These are phyloP conservation scores for Chauna torquata DNA, from an alignment of 2,113 vertebrate genomes.

Conservation along the genomic window DNA sequence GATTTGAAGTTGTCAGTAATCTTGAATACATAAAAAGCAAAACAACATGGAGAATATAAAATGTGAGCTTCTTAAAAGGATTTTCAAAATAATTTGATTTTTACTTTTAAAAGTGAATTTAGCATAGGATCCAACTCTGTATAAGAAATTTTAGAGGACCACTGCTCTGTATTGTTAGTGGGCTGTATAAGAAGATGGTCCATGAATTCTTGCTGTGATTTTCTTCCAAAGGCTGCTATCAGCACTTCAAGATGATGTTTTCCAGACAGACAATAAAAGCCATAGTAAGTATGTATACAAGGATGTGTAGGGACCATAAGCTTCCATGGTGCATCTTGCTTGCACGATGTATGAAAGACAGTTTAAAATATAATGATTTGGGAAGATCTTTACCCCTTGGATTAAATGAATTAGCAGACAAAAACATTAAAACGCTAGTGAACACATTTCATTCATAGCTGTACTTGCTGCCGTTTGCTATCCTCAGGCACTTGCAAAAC, in stretches of 20 bases:
- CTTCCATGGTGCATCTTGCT: background rate
- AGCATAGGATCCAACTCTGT: background rate
- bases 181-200: background rate
- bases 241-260: background rate
- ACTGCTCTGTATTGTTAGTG: background rate
- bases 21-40: background rate
- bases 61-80: accelerated
- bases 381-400: background rate
- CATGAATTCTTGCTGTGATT: background rate
- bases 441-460: background rate
- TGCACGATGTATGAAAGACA: background rate
- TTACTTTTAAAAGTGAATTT: background rate
- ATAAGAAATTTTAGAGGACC: background rate
- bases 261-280: background rate
- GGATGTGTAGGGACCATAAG: background rate
- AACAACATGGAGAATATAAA: background rate
- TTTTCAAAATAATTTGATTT: background rate
- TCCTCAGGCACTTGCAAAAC: background rate
- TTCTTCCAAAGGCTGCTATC: background rate
- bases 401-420: background rate
- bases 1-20: background rate
- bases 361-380: background rate
- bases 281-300: accelerated
- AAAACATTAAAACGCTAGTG: background rate
- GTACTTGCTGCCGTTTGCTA: background rate